A percentile compares a stretch with the other conserved stretches of the same genome.
Conservation (phyloP, 53 echinoderm and acorn worm species). For the Apostichopus leukothele region DNA sequence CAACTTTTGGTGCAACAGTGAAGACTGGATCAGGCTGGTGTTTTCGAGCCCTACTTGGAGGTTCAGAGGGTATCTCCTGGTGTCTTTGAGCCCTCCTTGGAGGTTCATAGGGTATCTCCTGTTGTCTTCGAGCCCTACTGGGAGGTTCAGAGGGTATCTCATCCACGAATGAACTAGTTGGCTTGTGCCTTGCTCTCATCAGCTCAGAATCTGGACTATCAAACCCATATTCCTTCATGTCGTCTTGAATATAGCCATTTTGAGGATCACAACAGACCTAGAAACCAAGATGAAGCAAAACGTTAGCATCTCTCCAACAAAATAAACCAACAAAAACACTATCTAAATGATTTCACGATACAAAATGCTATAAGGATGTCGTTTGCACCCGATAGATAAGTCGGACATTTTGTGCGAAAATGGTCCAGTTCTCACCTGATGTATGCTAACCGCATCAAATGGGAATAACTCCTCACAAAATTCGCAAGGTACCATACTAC, state of each 20-base stretch:
- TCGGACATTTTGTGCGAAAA: too few species aligned
- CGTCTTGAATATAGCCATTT: constrained; percentile 1
- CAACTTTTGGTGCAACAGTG: not conserved
- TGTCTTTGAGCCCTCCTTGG: not conserved
- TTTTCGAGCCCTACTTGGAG: not conserved
- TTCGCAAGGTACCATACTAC: constrained; percentile 82
- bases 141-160: too few species aligned
- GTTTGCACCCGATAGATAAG: too few species aligned
- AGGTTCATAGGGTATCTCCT: not conserved
- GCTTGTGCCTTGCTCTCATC: not conserved
- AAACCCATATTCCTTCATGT: constrained; percentile 25
- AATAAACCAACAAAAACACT: too few species aligned
- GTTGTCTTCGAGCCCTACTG: too few species aligned
- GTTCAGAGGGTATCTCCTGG: not conserved
- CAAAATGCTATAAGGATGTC: too few species aligned
- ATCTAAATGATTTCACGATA: too few species aligned
- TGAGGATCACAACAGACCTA: not conserved
- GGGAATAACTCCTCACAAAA: constrained; percentile 80
- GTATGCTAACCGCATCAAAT: constrained; percentile 61
- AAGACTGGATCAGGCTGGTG: not conserved
- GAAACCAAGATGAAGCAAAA: not conserved
- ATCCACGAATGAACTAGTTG: not conserved
- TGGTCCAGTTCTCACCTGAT: constrained; percentile 62
- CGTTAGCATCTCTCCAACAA: too few species aligned
- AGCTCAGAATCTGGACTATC: not conserved